A percentile compares a stretch with the other conserved stretches of the same genome.
phyloP scores from a whole-genome alignment of 2,113 vertebrate genomes.

The Sialia sialis region DNA sequence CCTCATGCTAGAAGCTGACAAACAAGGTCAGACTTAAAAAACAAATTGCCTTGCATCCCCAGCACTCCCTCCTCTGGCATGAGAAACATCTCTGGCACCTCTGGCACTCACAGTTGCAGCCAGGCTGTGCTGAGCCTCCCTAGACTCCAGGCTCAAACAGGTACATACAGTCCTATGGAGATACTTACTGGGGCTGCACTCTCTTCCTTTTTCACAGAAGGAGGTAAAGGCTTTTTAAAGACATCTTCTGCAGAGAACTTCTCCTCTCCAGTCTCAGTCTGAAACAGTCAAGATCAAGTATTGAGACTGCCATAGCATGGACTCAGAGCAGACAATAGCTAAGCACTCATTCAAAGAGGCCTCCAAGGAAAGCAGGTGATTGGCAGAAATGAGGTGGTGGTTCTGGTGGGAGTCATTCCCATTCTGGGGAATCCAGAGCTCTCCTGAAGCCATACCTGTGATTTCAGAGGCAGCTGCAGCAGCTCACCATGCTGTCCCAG shows the following conservation, averaged over 20 bases:
- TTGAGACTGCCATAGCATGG: not conserved
- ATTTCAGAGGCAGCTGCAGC: not conserved
- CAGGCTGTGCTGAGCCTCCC: not conserved
- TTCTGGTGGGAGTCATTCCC: not conserved
- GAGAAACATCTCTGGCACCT: not conserved
- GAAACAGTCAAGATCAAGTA: conserved; percentile 33
- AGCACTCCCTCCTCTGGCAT: not conserved
- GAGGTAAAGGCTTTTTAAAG: conserved; percentile 95
- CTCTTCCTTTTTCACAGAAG: conserved; percentile 86
- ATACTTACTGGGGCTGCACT: conserved; percentile 71
- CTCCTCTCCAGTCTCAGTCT: conserved; percentile 68
- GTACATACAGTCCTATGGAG: not conserved
- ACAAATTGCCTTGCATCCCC: not conserved
- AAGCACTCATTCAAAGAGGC: not conserved
- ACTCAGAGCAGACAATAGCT: not conserved
- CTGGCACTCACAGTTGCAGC: not conserved
- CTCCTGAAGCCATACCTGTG: not conserved
- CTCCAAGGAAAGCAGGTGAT: not conserved
- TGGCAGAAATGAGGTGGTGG: not conserved
- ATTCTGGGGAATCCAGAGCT: not conserved
- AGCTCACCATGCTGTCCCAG: not conserved
- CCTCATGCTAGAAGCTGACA: not conserved
- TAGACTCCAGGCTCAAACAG: not conserved
- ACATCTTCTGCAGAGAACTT: conserved; percentile 80
- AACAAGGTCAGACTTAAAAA: not conserved